Conservation (phyloP, 2,113 vertebrate genomes). For the Geococcyx californianus region DNA sequence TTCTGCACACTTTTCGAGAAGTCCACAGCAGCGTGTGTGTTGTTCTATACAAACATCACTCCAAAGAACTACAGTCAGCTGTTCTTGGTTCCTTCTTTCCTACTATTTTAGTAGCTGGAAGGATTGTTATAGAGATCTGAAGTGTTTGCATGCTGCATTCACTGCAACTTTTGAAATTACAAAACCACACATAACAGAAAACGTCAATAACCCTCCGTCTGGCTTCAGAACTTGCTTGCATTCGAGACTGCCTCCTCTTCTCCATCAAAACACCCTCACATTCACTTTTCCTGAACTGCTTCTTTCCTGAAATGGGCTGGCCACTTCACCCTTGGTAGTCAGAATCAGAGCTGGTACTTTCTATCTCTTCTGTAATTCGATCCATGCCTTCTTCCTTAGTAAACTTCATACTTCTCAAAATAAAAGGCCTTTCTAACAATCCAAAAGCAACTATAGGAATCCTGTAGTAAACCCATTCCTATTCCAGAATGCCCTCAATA, state of each 20-base stretch:
- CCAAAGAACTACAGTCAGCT: not conserved
- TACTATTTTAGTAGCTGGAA: not conserved
- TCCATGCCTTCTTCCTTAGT: not conserved
- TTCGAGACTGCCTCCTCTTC: not conserved
- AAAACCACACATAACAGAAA: not conserved
- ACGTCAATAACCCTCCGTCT: not conserved
- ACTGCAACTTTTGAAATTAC: not conserved
- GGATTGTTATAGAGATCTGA: not conserved
- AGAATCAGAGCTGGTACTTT: not conserved
- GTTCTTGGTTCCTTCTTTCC: not conserved
- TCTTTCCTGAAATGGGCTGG: not conserved
- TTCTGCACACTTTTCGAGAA: not conserved
- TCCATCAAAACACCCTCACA: not conserved
- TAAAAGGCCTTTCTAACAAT: not conserved
- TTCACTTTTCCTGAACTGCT: not conserved
- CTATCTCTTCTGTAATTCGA: not conserved
- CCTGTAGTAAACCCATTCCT: not conserved
- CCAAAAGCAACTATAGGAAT: not conserved
- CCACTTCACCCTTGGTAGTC: not conserved
- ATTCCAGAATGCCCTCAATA: not conserved
- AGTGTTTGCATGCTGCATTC: fast-evolving
- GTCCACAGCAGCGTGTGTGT: not conserved
- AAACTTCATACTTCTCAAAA: not conserved
- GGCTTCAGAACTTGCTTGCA: not conserved
- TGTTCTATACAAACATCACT: not conserved